Percentiles rank a stretch among this genome's conserved stretches.
phyloP scores from a whole-genome alignment of 2,888 invertebrate genomes.

The Anagyrus pseudococci region DNA sequence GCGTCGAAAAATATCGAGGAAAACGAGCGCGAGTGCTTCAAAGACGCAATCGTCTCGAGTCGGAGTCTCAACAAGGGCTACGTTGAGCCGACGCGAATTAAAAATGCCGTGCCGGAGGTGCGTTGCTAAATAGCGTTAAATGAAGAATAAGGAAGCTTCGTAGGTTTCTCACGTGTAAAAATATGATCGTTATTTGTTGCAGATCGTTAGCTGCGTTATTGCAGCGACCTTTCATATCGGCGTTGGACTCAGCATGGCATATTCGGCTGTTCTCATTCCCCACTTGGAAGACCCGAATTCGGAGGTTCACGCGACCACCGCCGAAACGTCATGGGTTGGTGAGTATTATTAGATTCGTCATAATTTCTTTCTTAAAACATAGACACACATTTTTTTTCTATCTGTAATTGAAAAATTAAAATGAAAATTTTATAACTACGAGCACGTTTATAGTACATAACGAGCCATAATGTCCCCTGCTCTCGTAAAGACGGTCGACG shows the following conservation, averaged over 20 bases:
- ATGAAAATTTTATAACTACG: too few species aligned
- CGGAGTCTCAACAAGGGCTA: slow-evolving; percentile 57
- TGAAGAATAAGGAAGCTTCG: too few species aligned
- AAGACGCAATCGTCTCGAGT: slow-evolving; percentile 58
- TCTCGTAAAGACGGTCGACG: too few species aligned
- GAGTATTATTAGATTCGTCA: too few species aligned
- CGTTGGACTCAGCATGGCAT: slow-evolving; percentile 68
- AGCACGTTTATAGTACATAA: too few species aligned
- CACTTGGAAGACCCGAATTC: slow-evolving; percentile 58
- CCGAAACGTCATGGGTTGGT: slow-evolving; percentile 67
- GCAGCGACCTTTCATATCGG: slow-evolving; percentile 68
- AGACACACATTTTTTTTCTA: too few species aligned
- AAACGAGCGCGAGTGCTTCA: slow-evolving; percentile 57
- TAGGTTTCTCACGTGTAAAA: too few species aligned
- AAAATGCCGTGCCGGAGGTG: slow-evolving; percentile 54
- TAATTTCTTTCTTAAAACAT: too few species aligned
- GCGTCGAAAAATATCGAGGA: slow-evolving; percentile 59
- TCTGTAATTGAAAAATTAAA: too few species aligned
- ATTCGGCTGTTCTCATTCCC: slow-evolving; percentile 67
- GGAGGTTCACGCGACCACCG: slow-evolving; percentile 52
- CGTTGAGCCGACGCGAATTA: slow-evolving; percentile 49
- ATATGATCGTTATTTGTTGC: too few species aligned
- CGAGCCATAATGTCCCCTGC: too few species aligned
- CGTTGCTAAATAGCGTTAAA: not conserved
- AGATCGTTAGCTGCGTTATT: slow-evolving; percentile 66